Evolutionary conservation across 2,113 vertebrate species (phyloP).

Genomic region (Ophiodon elongatus): DNA sequence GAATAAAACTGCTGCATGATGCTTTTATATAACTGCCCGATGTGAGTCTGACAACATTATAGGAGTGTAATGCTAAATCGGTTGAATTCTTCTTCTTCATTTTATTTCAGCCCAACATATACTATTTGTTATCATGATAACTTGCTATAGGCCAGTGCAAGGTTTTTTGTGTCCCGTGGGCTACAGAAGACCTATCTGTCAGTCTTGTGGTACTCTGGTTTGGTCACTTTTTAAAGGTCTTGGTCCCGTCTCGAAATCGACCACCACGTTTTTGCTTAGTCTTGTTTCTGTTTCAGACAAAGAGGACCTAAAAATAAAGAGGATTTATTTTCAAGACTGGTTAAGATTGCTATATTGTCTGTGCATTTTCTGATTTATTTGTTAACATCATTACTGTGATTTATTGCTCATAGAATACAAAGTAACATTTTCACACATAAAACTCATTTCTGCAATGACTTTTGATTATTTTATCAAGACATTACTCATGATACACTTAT

Average conservation of each 20-base stretch:
- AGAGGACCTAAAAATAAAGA: too few species aligned
- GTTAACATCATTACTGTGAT: not conserved
- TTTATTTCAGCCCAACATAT: not conserved
- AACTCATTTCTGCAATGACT: not conserved
- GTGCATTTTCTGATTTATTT: not conserved
- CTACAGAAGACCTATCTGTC: too few species aligned
- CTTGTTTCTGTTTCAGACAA: too few species aligned
- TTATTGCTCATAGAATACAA: not conserved
- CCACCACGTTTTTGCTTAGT: not conserved
- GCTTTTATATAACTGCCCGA: not conserved
- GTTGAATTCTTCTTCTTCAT: not conserved
- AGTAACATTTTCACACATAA: not conserved
- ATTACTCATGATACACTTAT: not conserved
- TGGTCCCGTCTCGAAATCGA: not conserved
- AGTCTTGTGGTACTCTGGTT: not conserved
- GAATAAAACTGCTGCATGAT: not conserved
- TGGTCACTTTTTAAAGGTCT: not conserved
- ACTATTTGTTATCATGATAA: not conserved
- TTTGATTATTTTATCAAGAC: not conserved
- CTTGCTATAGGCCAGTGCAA: not conserved
- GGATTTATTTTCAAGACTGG: not conserved
- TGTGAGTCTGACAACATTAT: not conserved
- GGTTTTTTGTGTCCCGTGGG: constrained; percentile 7
- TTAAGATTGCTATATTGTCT: not conserved
- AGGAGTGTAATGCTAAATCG: not conserved